Percentiles rank a stretch among this genome's conserved stretches.
Evolutionary conservation across 2,113 vertebrate species (phyloP).

Genomic region (Corythornis cristatus): DNA sequence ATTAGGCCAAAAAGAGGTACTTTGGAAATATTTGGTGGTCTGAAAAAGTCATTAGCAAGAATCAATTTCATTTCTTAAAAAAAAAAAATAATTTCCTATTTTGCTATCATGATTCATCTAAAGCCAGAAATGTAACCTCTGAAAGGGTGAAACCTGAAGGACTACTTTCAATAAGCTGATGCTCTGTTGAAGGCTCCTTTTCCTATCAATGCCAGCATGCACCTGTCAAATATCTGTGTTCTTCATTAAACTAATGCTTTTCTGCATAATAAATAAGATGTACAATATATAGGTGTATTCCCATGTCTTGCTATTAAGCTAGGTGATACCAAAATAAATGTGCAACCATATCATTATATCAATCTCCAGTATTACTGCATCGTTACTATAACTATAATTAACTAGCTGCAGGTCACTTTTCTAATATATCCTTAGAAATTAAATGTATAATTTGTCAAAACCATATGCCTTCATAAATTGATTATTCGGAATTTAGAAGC

Average conservation of each 20-base stretch:
- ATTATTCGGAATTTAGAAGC: constrained; percentile 84
- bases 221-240: constrained; percentile 57
- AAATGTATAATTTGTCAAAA: constrained; percentile 82
- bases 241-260: constrained; percentile 74
- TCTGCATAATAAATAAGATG: constrained; percentile 61
- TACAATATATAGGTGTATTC: constrained; percentile 63
- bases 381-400: constrained; percentile 76
- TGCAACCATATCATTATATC: constrained; percentile 66
- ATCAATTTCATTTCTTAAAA: constrained; percentile 30
- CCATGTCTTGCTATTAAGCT: constrained; percentile 56
- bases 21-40: constrained; percentile 39
- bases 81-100: neutral
- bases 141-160: neutral
- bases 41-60: constrained; percentile 54
- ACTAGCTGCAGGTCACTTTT: constrained; percentile 75
- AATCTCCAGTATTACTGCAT: constrained; percentile 66
- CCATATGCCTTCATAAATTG: constrained; percentile 79
- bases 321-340: constrained; percentile 70
- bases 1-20: constrained; percentile 24
- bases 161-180: neutral
- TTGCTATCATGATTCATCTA: neutral
- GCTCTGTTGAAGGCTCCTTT: constrained; percentile 49
- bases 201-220: constrained; percentile 37
- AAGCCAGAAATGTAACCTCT: neutral
- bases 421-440: constrained; percentile 82